A percentile compares a stretch with the other conserved stretches of the same genome.
Evolutionary conservation across 2,113 vertebrate species (phyloP).

Genomic region (Chaenocephalus aceratus): DNA sequence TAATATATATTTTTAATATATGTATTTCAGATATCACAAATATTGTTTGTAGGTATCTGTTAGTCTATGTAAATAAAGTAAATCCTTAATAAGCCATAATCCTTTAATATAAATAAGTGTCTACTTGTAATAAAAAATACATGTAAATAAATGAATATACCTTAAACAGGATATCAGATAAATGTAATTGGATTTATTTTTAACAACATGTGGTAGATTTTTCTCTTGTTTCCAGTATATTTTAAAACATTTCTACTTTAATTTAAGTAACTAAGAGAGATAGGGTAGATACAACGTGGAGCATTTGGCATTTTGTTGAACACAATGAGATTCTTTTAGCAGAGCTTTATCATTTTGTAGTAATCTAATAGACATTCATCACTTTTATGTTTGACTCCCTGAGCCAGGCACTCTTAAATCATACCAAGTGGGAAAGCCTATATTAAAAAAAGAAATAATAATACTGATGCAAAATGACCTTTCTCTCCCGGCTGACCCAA

Average conservation of each 20-base stretch:
- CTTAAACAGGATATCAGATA: not conserved
- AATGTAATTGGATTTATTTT: not conserved
- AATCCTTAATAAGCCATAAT: too few species aligned
- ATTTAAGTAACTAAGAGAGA: slow-evolving; percentile 1
- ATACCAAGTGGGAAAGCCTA: slow-evolving; percentile 19
- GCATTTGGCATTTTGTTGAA: slow-evolving; percentile 8
- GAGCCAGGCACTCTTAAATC: slow-evolving; percentile 35
- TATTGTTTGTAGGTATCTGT: too few species aligned
- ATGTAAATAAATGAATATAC: not conserved
- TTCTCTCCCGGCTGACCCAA: slow-evolving; percentile 34
- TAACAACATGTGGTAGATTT: not conserved
- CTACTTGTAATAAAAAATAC: not conserved
- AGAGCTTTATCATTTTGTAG: not conserved
- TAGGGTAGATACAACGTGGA: slow-evolving; percentile 2
- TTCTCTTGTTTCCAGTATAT: not conserved
- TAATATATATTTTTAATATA: not conserved
- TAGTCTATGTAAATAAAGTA: too few species aligned
- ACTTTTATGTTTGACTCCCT: slow-evolving; percentile 51
- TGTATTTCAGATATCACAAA: too few species aligned
- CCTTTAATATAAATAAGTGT: too few species aligned
- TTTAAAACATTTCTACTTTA: slow-evolving; percentile 7
- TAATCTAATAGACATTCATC: slow-evolving; percentile 45
- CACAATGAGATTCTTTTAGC: not conserved
- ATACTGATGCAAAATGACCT: slow-evolving; percentile 50
- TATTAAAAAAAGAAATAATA: slow-evolving; percentile 11